Percentiles rank a stretch among this genome's conserved stretches.
Evolutionary conservation across 2,888 invertebrate genomes (phyloP).

Genomic region (Lottia gigantea): DNA sequence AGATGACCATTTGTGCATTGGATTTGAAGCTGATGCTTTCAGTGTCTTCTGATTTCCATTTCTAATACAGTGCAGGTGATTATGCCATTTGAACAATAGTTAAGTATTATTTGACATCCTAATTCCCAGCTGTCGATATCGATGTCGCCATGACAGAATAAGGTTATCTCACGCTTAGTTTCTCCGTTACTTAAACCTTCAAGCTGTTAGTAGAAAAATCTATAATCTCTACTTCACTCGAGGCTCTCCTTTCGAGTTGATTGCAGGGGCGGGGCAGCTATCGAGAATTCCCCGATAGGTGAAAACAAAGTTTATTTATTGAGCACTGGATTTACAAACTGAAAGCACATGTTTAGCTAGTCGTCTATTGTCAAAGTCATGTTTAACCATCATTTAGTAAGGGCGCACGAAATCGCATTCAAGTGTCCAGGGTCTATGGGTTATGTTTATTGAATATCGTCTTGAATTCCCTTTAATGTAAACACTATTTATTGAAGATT

Average conservation of each 20-base stretch:
- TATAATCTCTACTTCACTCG: neutral
- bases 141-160: too few species aligned
- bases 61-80: too few species aligned
- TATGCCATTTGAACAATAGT: too few species aligned
- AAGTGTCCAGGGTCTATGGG: slow-evolving; percentile 11
- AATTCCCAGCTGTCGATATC: too few species aligned
- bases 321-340: slow-evolving; percentile 19
- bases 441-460: slow-evolving; percentile 16
- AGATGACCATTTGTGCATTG: too few species aligned
- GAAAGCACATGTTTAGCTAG: slow-evolving; percentile 10
- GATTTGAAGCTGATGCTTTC: too few species aligned
- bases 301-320: slow-evolving; percentile 20
- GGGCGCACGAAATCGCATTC: slow-evolving; percentile 9
- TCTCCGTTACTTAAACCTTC: too few species aligned
- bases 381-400: slow-evolving; percentile 23
- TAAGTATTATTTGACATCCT: too few species aligned
- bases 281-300: slow-evolving; percentile 16
- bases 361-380: slow-evolving; percentile 19
- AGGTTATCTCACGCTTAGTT: too few species aligned
- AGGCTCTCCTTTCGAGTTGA: neutral
- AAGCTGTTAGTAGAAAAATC: neutral
- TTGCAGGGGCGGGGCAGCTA: slow-evolving; percentile 16
- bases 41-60: too few species aligned
- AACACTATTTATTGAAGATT: slow-evolving; percentile 15
- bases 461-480: slow-evolving; percentile 16